Evolutionary conservation across 1,140 invertebrate genomes (phyloP).

Genomic region (Pogonomyrmex barbatus): DNA sequence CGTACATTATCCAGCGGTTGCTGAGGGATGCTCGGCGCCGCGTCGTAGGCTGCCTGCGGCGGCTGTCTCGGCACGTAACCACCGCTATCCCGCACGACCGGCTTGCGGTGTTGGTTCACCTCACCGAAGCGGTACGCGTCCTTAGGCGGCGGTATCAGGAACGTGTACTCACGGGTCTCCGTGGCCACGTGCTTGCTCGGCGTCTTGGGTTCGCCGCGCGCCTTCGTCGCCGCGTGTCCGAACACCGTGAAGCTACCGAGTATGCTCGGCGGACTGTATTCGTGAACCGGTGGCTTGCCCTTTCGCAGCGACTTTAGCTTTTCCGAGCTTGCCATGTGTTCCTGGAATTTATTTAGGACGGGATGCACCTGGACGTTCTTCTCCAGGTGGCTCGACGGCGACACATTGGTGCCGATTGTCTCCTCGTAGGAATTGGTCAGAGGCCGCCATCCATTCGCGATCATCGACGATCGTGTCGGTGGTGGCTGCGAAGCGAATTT

Average conservation of each 20-base stretch:
- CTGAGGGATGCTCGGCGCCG: slow-evolving; percentile 47
- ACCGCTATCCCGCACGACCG: slow-evolving; percentile 72
- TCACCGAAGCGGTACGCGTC: slow-evolving; percentile 79
- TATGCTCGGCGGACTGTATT: slow-evolving; percentile 84
- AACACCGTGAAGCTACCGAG: slow-evolving; percentile 85
- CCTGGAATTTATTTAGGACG: slow-evolving; percentile 81
- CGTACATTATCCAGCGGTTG: slow-evolving; percentile 74
- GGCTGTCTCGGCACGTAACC: slow-evolving; percentile 74
- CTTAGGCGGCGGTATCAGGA: slow-evolving; percentile 82
- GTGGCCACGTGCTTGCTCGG: slow-evolving; percentile 75
- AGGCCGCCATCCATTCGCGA: slow-evolving; percentile 83
- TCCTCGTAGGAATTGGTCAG: slow-evolving; percentile 80
- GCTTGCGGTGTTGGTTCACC: slow-evolving; percentile 79
- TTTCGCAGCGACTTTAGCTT: slow-evolving; percentile 77
- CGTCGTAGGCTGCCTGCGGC: slow-evolving; percentile 48
- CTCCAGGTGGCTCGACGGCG: slow-evolving; percentile 75
- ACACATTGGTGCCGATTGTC: slow-evolving; percentile 77
- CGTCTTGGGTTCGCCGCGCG: slow-evolving; percentile 71
- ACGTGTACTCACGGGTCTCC: slow-evolving; percentile 81
- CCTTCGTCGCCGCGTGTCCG: slow-evolving; percentile 82
- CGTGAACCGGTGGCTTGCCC: slow-evolving; percentile 75
- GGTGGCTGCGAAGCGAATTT: slow-evolving; percentile 67
- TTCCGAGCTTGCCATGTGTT: slow-evolving; percentile 81
- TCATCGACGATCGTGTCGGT: slow-evolving; percentile 79
- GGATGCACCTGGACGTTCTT: slow-evolving; percentile 78